Percentiles rank a stretch among this genome's conserved stretches.
Conservation (phyloP, 2,797 vertebrate genomes). For the Leptatherina wallacei region DNA sequence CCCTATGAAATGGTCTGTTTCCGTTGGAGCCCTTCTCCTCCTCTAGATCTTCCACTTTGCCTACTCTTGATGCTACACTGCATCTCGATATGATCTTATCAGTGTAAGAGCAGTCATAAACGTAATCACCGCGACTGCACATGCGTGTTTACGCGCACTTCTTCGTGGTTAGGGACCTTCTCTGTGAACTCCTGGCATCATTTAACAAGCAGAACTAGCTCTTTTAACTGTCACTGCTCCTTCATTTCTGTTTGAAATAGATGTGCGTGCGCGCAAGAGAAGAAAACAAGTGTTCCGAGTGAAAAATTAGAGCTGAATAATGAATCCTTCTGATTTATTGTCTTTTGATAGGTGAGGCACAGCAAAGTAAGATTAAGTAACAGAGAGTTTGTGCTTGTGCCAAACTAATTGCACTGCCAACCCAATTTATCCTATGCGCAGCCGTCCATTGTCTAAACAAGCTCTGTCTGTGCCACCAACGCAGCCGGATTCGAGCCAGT, state of each 20-base stretch:
- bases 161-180: neutral
- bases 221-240: constrained; percentile 6
- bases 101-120: neutral
- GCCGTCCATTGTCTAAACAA: constrained; percentile 13
- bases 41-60: constrained; percentile 30
- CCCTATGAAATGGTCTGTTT: constrained; percentile 25
- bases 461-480: constrained; percentile 20
- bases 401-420: constrained; percentile 26
- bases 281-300: neutral
- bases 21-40: constrained; percentile 13
- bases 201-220: constrained; percentile 9
- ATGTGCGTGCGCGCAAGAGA: neutral
- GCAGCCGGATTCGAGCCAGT: constrained; percentile 13
- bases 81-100: constrained; percentile 20
- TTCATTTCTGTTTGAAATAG: neutral
- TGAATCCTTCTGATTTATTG: neutral
- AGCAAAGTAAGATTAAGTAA: constrained; percentile 25
- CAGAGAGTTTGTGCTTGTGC: neutral
- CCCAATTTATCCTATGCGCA: constrained; percentile 38
- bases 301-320: neutral
- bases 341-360: neutral
- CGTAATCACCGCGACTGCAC: neutral
- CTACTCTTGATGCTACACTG: constrained; percentile 36
- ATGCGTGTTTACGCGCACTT: constrained; percentile 21
- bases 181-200: constrained; percentile 11